Percentiles rank a stretch among this genome's conserved stretches.
Evolutionary conservation across 2,797 vertebrate genomes (phyloP).

Genomic region (Hephaestus fuliginosus): DNA sequence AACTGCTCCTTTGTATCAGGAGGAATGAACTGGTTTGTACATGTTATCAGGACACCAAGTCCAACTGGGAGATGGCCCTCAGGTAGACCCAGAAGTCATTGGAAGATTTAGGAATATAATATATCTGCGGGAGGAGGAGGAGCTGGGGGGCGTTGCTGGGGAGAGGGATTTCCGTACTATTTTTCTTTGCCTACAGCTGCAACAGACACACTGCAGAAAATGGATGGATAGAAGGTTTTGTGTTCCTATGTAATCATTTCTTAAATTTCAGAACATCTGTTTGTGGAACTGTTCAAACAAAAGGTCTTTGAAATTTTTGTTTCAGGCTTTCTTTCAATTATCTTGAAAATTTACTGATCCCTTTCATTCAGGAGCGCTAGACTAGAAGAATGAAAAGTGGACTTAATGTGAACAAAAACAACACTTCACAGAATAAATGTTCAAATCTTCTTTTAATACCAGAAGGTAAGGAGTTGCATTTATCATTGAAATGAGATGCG

Average conservation of each 20-base stretch:
- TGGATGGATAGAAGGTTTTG: not conserved
- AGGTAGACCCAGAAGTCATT: not conserved
- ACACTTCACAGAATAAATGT: constrained; percentile 31
- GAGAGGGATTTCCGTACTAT: not conserved
- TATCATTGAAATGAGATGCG: constrained; percentile 44
- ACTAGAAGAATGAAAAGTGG: not conserved
- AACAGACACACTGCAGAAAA: not conserved
- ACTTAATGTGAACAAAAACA: constrained; percentile 27
- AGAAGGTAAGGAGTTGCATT: constrained; percentile 16
- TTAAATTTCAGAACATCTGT: not conserved
- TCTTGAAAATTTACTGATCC: too few relatives aligned
- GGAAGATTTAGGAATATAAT: constrained; percentile 2
- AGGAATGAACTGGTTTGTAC: not conserved
- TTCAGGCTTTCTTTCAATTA: too few relatives aligned
- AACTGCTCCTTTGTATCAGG: not conserved
- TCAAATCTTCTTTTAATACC: constrained; percentile 37
- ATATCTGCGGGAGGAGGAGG: not conserved
- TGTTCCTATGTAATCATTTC: not conserved
- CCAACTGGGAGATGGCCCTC: not conserved
- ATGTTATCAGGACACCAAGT: not conserved
- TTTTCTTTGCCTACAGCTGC: constrained; percentile 1
- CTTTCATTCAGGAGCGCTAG: not conserved
- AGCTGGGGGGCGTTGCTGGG: not conserved
- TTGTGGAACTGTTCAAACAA: constrained; percentile 1
- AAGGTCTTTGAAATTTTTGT: not conserved